Conservation (phyloP, 2,113 vertebrate genomes). For the Toxostoma redivivum region DNA sequence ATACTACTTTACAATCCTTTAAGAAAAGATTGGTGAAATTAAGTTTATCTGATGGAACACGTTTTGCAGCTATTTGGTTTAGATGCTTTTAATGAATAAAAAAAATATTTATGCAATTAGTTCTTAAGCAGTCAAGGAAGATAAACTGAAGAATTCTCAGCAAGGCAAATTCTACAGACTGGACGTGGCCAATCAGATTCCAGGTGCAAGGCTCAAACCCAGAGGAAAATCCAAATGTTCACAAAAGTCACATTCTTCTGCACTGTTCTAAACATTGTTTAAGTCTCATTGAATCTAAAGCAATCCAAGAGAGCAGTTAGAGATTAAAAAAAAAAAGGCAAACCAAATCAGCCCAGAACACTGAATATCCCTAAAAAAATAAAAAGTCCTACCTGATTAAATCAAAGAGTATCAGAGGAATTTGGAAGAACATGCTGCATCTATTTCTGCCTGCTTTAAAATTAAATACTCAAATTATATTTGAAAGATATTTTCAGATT, state of each 20-base stretch:
- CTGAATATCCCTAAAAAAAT: neutral
- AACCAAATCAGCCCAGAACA: neutral
- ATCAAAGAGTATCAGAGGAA: neutral
- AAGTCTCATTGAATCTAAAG: neutral
- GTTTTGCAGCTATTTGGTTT: neutral
- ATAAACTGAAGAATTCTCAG: neutral
- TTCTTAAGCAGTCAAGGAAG: neutral
- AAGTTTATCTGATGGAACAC: fast-evolving
- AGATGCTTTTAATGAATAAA: constrained; percentile 1
- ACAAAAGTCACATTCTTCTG: neutral
- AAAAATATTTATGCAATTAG: neutral
- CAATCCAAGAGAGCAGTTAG: neutral
- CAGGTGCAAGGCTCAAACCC: neutral
- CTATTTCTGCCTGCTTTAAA: neutral
- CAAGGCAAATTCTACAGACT: neutral
- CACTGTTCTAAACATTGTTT: neutral
- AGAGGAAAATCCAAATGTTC: neutral
- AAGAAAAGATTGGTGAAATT: neutral
- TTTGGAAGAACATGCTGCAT: neutral
- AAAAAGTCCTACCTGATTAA: neutral
- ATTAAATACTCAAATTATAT: neutral
- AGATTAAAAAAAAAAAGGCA: neutral
- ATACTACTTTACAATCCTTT: neutral
- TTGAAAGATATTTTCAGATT: neutral
- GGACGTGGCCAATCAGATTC: neutral